Conservation (phyloP, 1,140 invertebrate species). For the Zophobas atratus region DNA sequence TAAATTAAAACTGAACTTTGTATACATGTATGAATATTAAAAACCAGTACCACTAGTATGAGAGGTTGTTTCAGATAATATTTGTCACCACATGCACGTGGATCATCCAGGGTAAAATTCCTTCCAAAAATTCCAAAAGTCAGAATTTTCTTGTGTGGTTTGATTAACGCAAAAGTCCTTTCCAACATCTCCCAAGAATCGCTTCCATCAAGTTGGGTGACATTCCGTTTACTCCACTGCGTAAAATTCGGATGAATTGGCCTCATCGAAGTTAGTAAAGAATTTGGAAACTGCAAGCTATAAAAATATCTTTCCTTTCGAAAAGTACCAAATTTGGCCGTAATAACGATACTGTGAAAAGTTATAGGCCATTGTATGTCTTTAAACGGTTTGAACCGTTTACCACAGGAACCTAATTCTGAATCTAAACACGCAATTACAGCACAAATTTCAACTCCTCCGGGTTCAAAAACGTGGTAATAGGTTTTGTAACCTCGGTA, state of each 20-base stretch:
- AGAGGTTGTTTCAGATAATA: neutral
- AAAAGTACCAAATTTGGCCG: slow-evolving; percentile 48
- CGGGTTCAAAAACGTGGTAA: slow-evolving; percentile 63
- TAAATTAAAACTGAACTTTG: no score
- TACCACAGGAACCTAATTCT: slow-evolving; percentile 66
- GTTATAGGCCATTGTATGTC: slow-evolving; percentile 56
- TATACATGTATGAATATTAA: no score
- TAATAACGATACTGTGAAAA: slow-evolving; percentile 52
- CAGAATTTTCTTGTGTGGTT: slow-evolving; percentile 52
- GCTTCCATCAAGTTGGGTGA: neutral
- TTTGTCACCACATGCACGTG: neutral
- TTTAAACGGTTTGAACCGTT: slow-evolving; percentile 57
- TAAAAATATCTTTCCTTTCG: slow-evolving; percentile 24
- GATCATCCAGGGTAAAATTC: slow-evolving; percentile 49
- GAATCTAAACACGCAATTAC: slow-evolving; percentile 69
- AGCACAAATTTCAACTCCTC: slow-evolving; percentile 70
- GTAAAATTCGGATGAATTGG: slow-evolving; percentile 51
- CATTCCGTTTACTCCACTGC: slow-evolving; percentile 42
- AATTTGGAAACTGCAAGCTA: slow-evolving; percentile 56
- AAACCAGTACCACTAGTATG: neutral
- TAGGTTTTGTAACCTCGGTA: slow-evolving; percentile 69
- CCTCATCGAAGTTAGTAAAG: slow-evolving; percentile 56
- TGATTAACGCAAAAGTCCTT: slow-evolving; percentile 43
- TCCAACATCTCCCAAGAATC: neutral
- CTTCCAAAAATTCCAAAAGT: slow-evolving; percentile 60